Conservation (phyloP, 2,888 invertebrate species). For the Andrena marginata region DNA sequence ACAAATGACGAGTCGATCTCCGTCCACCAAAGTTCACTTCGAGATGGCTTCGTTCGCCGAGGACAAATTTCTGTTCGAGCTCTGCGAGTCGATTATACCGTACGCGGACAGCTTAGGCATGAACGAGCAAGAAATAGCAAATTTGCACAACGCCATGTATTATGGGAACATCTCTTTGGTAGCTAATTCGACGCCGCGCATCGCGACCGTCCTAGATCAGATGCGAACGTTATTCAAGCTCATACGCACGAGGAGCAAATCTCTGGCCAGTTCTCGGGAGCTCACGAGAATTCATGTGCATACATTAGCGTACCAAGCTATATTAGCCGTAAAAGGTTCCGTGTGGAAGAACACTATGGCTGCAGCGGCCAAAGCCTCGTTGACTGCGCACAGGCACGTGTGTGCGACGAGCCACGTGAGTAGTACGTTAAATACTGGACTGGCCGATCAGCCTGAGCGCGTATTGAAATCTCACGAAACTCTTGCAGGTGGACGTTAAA, state of each 20-base stretch:
- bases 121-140: conserved; percentile 95
- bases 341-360: conserved; percentile 92
- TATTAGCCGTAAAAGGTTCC: conserved; percentile 89
- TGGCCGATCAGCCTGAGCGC: not conserved
- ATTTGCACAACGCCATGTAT: conserved; percentile 90
- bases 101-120: conserved; percentile 93
- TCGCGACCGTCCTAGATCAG: conserved; percentile 92
- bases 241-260: conserved; percentile 85
- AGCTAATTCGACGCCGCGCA: conserved; percentile 92
- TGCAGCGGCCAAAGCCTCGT: conserved; percentile 93
- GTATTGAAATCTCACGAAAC: not conserved
- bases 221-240: conserved; percentile 90
- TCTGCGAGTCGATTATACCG: conserved; percentile 90
- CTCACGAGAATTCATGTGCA: conserved; percentile 93
- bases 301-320: conserved; percentile 94
- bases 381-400: conserved; percentile 93
- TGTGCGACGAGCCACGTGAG: conserved; percentile 89
- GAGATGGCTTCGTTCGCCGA: conserved; percentile 95
- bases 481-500: conserved; percentile 85
- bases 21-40: conserved; percentile 90
- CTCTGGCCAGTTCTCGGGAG: conserved; percentile 86
- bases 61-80: conserved; percentile 88
- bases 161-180: conserved; percentile 90
- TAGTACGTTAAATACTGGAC: conserved; percentile 14
- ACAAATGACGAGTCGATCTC: conserved; percentile 88